phyloP scores from a whole-genome alignment of 2,888 invertebrate species.

The Noctua pronuba region DNA sequence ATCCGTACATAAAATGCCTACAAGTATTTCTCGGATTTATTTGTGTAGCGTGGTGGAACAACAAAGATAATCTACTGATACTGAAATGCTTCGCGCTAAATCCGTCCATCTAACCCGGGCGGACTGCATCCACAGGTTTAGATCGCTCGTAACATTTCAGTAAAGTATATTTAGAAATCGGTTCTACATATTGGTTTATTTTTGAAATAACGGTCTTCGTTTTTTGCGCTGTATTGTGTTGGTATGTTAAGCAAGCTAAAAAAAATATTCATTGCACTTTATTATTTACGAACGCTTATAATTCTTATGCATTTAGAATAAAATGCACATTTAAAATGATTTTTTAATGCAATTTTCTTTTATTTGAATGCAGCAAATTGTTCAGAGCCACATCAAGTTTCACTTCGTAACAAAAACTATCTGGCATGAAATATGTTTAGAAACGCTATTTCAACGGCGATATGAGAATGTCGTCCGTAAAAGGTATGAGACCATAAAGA shows the following conservation, averaged over 20 bases:
- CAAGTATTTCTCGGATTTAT: slow-evolving; percentile 32
- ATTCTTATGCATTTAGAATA: background rate
- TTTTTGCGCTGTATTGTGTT: slow-evolving; percentile 28
- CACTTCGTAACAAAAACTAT: slow-evolving; percentile 26
- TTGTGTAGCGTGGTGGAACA: slow-evolving; percentile 32
- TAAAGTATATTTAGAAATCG: slow-evolving; percentile 66
- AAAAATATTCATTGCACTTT: background rate
- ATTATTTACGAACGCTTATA: background rate
- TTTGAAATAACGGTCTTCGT: slow-evolving; percentile 56
- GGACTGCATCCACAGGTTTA: slow-evolving; percentile 59
- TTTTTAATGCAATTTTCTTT: background rate
- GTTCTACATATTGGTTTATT: slow-evolving; percentile 64
- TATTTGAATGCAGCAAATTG: background rate
- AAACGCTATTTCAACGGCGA: slow-evolving; percentile 43
- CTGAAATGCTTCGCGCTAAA: slow-evolving; percentile 64
- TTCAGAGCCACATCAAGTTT: slow-evolving; percentile 5
- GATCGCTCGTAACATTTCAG: slow-evolving; percentile 64
- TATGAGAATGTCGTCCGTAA: slow-evolving; percentile 51
- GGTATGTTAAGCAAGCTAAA: background rate
- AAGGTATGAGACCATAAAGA: slow-evolving; percentile 51
- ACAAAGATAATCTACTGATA: slow-evolving; percentile 53
- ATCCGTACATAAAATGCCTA: slow-evolving; percentile 39
- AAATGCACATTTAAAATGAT: background rate
- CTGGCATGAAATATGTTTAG: slow-evolving; percentile 38
- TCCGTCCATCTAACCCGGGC: slow-evolving; percentile 59